Evolutionary conservation across 2,888 invertebrate species (phyloP).

Genomic region (Harmothoe impar): DNA sequence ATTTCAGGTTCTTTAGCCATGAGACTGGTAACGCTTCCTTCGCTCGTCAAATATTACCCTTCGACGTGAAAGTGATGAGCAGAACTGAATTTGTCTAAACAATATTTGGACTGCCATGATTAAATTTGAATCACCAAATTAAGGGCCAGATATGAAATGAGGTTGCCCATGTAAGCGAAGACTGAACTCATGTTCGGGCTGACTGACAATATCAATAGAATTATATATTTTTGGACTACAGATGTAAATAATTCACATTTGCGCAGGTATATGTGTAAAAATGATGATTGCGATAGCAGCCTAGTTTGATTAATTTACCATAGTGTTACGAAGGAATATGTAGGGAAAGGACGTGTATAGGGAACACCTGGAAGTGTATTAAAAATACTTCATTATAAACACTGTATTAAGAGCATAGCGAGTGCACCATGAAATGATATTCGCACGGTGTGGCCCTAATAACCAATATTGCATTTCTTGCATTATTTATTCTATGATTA

Average conservation of each 20-base stretch:
- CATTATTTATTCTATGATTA: constrained; percentile 16
- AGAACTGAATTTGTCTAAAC: not conserved
- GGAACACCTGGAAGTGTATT: not conserved
- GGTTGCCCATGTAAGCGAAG: not conserved
- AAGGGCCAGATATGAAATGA: not conserved
- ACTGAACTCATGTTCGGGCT: not conserved
- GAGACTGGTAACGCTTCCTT: too few relatives aligned
- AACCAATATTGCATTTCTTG: too few relatives aligned
- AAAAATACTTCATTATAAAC: not conserved
- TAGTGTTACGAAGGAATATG: not conserved
- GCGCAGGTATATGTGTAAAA: not conserved
- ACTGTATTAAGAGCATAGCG: not conserved
- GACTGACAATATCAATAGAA: not conserved
- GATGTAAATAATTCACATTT: constrained; percentile 3
- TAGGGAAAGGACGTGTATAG: not conserved
- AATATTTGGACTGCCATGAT: not conserved
- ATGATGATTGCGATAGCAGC: not conserved
- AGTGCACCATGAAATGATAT: not conserved
- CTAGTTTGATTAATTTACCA: not conserved
- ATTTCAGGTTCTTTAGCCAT: too few relatives aligned
- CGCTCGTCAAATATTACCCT: too few relatives aligned
- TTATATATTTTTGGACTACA: constrained; percentile 23
- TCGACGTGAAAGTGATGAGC: too few relatives aligned
- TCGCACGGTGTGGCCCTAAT: too few relatives aligned
- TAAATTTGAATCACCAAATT: not conserved